Conservation (phyloP, 2,888 invertebrate species). For the Patella ulyssiponensis region DNA sequence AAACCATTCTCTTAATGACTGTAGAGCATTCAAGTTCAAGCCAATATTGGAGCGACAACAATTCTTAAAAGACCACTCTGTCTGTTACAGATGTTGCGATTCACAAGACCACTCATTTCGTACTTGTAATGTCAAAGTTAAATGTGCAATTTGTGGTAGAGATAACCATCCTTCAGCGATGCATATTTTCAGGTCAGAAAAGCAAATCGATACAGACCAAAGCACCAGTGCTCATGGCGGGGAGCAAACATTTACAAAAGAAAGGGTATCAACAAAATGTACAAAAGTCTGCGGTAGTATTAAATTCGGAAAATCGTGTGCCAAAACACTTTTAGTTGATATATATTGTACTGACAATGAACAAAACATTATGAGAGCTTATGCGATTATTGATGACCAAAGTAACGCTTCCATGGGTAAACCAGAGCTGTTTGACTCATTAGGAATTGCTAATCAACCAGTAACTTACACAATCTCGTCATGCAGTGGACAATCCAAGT, state of each 20-base stretch:
- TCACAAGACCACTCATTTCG: constrained; percentile 23
- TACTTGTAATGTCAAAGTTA: constrained; percentile 14
- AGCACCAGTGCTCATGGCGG: neutral
- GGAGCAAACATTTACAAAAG: constrained; percentile 6
- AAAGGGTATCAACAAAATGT: neutral
- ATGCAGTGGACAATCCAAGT: constrained; percentile 13
- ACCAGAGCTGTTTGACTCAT: constrained; percentile 20
- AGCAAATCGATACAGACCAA: neutral
- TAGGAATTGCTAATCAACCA: neutral
- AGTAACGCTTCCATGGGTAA: constrained; percentile 24
- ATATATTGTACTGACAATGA: constrained; percentile 11
- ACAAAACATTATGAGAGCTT: neutral
- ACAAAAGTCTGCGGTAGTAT: no score
- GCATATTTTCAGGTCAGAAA: no score
- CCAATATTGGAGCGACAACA: no score
- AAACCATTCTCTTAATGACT: no score
- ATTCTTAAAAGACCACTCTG: neutral
- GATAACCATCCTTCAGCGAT: no score
- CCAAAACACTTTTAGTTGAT: constrained; percentile 21
- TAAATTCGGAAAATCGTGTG: constrained; percentile 26
- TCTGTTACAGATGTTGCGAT: constrained; percentile 34
- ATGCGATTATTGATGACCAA: constrained; percentile 31
- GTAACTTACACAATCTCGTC: constrained; percentile 20
- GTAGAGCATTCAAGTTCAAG: no score
- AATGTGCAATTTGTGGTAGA: no score